Percentiles rank a stretch among this genome's conserved stretches.
phyloP scores from a whole-genome alignment of 2,113 vertebrate genomes.

The Hepsetus odoe region DNA sequence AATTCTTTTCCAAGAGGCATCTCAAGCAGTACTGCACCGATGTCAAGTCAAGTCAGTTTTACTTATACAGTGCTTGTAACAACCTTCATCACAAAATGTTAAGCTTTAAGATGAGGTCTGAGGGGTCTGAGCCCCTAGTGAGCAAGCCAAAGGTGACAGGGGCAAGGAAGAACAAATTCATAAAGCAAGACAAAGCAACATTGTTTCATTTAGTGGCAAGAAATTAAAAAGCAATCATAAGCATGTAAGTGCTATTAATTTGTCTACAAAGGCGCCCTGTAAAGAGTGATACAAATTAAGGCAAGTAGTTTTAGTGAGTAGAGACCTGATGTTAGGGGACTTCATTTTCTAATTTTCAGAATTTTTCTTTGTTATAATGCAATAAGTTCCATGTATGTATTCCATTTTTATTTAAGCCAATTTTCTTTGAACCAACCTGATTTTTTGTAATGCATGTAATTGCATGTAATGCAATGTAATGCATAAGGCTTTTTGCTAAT shows the following conservation, averaged over 20 bases:
- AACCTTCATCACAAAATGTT: no score
- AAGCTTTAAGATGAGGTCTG: no score
- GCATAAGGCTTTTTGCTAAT: constrained; percentile 1
- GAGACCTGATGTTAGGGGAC: background rate
- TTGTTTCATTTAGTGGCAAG: background rate
- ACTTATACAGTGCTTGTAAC: no score
- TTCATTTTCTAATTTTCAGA: background rate
- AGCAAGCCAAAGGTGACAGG: no score
- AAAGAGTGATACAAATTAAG: background rate
- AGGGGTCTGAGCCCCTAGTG: no score
- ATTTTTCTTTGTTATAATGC: background rate
- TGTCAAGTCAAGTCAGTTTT: background rate
- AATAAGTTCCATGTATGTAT: background rate
- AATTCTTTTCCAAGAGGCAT: background rate
- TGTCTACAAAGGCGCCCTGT: background rate
- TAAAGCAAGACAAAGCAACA: background rate
- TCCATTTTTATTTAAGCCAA: background rate
- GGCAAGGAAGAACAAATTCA: no score
- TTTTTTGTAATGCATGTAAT: no score
- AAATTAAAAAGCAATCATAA: background rate
- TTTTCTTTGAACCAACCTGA: background rate
- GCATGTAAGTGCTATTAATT: background rate
- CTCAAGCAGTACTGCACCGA: background rate
- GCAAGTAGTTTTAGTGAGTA: background rate
- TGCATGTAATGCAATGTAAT: background rate